Evolutionary conservation across 2,113 vertebrate genomes (phyloP).

Genomic region (Odontesthes bonariensis): DNA sequence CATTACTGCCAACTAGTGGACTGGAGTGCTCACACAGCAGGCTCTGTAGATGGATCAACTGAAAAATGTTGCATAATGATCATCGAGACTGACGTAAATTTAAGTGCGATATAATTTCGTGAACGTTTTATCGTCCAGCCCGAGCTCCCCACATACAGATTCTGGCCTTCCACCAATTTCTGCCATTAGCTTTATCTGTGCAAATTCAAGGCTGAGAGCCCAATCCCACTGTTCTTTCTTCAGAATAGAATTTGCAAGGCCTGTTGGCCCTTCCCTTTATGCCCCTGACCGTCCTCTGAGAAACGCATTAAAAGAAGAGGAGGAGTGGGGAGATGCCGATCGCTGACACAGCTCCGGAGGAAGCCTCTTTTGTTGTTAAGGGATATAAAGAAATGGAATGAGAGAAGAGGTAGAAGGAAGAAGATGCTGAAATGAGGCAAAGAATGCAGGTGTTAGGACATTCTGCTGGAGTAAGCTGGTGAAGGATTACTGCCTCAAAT

Average conservation of each 20-base stretch:
- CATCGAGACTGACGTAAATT: too few relatives aligned
- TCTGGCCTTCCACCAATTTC: conserved; percentile 59
- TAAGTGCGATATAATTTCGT: too few relatives aligned
- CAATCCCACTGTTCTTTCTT: conserved; percentile 54
- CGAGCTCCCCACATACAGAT: conserved; percentile 25
- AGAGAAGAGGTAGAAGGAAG: conserved; percentile 42
- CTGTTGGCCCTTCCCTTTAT: conserved; percentile 69
- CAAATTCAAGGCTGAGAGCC: conserved; percentile 65
- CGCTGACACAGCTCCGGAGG: conserved; percentile 72
- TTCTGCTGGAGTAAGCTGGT: conserved; percentile 64
- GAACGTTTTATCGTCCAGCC: too few relatives aligned
- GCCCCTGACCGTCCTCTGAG: conserved; percentile 47
- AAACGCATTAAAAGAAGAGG: conserved; percentile 40
- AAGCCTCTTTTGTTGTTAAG: conserved; percentile 59
- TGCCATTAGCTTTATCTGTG: conserved; percentile 68
- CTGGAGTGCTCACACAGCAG: too few relatives aligned
- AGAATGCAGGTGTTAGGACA: conserved; percentile 39
- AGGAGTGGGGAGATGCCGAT: conserved; percentile 46
- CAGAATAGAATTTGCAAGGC: conserved; percentile 65
- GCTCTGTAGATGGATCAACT: too few relatives aligned
- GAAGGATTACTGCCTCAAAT: conserved; percentile 62
- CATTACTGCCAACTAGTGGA: too few relatives aligned
- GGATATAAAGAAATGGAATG: conserved; percentile 64
- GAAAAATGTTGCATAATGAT: too few relatives aligned
- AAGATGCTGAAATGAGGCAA: conserved; percentile 63